phyloP scores from a whole-genome alignment of 2,888 invertebrate species.

The Meiosimyza decipiens region DNA sequence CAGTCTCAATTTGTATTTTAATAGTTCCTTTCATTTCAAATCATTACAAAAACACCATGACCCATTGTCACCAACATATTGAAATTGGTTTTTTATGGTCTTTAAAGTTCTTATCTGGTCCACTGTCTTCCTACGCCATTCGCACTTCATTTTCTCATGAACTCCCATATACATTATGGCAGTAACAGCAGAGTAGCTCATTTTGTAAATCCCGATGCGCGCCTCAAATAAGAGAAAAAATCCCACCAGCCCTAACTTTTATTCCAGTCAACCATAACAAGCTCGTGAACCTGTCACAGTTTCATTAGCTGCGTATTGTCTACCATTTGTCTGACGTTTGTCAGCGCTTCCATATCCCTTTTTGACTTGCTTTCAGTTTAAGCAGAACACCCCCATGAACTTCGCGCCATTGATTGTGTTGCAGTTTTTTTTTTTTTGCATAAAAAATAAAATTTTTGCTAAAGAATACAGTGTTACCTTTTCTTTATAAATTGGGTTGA shows the following conservation, averaged over 20 bases:
- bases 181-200: background rate
- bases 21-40: too few relatives aligned
- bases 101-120: background rate
- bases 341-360: background rate
- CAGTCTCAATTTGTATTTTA: too few relatives aligned
- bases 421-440: background rate
- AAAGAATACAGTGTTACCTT: slow-evolving; percentile 32
- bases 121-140: background rate
- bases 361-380: background rate
- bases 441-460: slow-evolving; percentile 3
- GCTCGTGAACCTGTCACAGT: slow-evolving; percentile 41
- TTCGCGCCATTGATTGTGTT: slow-evolving; percentile 20
- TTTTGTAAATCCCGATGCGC: too few relatives aligned
- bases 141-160: slow-evolving; percentile 5
- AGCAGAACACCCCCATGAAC: background rate
- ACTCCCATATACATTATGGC: background rate
- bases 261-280: background rate
- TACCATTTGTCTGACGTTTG: slow-evolving; percentile 20
- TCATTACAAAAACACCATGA: too few relatives aligned
- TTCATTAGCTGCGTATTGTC: slow-evolving; percentile 43
- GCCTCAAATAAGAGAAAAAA: too few relatives aligned
- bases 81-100: too few relatives aligned
- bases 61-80: too few relatives aligned
- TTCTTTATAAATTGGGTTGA: slow-evolving; percentile 60
- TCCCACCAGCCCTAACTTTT: background rate